phyloP scores from a whole-genome alignment of 2,888 invertebrate species.

The Polydesmus complanatus region DNA sequence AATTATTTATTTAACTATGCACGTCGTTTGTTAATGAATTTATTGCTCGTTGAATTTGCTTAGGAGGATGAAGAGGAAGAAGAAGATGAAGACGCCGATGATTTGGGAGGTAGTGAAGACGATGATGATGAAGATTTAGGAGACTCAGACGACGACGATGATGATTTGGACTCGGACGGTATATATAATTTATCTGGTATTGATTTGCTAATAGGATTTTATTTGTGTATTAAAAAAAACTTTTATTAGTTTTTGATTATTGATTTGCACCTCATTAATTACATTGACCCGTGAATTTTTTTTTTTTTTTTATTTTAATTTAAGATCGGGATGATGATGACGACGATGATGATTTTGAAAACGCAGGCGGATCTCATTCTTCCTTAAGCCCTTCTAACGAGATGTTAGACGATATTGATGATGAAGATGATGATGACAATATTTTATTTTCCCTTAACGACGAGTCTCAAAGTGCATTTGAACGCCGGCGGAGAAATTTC shows the following conservation, averaged over 20 bases:
- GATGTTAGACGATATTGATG: slow-evolving; percentile 5
- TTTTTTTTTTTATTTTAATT: not conserved
- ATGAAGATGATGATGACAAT: slow-evolving; percentile 14
- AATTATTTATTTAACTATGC: no score
- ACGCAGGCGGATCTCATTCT: not conserved
- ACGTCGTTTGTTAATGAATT: no score
- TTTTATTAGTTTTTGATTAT: not conserved
- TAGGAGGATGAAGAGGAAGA: slow-evolving; percentile 17
- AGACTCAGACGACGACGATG: slow-evolving; percentile 12
- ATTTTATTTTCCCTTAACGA: slow-evolving; percentile 14
- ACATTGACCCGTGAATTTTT: not conserved
- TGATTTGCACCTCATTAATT: not conserved
- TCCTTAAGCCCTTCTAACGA: not conserved
- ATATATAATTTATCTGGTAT: not conserved
- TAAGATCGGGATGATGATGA: slow-evolving; percentile 3
- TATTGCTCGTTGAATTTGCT: no score
- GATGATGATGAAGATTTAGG: slow-evolving; percentile 22
- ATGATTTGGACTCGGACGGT: not conserved
- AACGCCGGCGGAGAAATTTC: no score
- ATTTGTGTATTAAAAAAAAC: not conserved
- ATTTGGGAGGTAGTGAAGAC: slow-evolving; percentile 21
- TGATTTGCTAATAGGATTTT: not conserved
- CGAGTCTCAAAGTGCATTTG: not conserved
- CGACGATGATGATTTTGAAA: slow-evolving; percentile 1
- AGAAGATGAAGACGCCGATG: slow-evolving; percentile 20